Percentiles rank a stretch among this genome's conserved stretches.
Conservation (phyloP, 2,113 vertebrate species). For the Malurus melanocephalus region DNA sequence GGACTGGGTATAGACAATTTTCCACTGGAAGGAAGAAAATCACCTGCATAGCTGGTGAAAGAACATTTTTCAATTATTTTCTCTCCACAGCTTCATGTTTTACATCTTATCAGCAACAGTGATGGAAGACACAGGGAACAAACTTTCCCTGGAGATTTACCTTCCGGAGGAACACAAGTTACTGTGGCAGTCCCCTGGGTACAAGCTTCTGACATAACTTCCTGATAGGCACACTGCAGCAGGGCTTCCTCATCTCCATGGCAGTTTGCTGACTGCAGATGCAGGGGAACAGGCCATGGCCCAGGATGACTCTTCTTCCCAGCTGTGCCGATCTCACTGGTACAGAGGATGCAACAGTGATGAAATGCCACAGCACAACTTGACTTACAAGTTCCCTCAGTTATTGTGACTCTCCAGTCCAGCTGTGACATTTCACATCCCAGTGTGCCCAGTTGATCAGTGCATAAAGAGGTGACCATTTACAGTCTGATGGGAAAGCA, state of each 20-base stretch:
- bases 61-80: background rate
- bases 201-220: constrained; percentile 78
- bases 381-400: background rate
- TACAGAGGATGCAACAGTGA: background rate
- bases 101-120: background rate
- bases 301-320: constrained; percentile 69
- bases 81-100: background rate
- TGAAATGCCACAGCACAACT: background rate
- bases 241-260: constrained; percentile 82
- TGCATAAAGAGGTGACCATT: background rate
- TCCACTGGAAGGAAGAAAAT: background rate
- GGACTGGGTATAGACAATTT: background rate
- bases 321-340: constrained; percentile 82
- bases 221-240: constrained; percentile 77
- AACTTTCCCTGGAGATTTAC: constrained; percentile 63
- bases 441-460: background rate
- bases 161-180: constrained; percentile 82
- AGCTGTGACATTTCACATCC: background rate
- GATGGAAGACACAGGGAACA: background rate
- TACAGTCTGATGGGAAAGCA: background rate
- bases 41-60: background rate
- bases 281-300: constrained; percentile 76
- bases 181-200: constrained; percentile 77
- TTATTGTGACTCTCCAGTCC: background rate
- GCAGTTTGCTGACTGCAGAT: constrained; percentile 84